phyloP scores from a whole-genome alignment of 2,113 vertebrate genomes.

The Phyllostomus discolor region DNA sequence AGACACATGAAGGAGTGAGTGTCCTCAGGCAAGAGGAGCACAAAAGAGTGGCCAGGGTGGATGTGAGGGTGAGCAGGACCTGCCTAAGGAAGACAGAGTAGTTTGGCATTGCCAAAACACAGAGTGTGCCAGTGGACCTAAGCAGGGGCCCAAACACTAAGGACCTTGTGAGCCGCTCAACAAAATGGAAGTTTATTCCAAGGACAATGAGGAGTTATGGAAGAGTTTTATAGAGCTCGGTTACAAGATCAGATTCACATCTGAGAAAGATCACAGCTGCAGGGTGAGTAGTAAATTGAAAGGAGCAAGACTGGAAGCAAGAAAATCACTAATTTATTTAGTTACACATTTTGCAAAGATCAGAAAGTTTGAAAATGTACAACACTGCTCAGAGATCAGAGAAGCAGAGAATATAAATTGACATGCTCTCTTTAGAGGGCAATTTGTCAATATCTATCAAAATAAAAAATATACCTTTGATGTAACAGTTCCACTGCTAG shows the following conservation, averaged over 20 bases:
- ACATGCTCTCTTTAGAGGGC: neutral
- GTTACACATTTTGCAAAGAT: neutral
- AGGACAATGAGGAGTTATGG: neutral
- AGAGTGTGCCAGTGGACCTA: neutral
- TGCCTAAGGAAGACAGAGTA: neutral
- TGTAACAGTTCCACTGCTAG: neutral
- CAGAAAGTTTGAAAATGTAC: neutral
- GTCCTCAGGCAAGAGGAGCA: neutral
- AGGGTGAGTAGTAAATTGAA: neutral
- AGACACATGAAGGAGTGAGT: neutral
- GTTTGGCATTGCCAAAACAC: neutral
- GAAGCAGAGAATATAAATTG: neutral
- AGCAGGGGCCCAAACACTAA: neutral
- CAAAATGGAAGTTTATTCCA: neutral
- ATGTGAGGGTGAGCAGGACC: neutral
- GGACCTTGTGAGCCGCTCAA: neutral
- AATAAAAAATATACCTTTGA: constrained; percentile 32
- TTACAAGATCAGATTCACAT: neutral
- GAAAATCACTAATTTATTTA: neutral
- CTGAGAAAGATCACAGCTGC: neutral
- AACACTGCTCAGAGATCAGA: neutral
- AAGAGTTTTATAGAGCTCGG: neutral
- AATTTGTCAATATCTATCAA: neutral
- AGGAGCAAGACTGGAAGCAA: neutral
- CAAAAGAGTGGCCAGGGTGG: neutral